A percentile compares a stretch with the other conserved stretches of the same genome.
Conservation (phyloP, 2,113 vertebrate genomes). For the Carassius carassius region DNA sequence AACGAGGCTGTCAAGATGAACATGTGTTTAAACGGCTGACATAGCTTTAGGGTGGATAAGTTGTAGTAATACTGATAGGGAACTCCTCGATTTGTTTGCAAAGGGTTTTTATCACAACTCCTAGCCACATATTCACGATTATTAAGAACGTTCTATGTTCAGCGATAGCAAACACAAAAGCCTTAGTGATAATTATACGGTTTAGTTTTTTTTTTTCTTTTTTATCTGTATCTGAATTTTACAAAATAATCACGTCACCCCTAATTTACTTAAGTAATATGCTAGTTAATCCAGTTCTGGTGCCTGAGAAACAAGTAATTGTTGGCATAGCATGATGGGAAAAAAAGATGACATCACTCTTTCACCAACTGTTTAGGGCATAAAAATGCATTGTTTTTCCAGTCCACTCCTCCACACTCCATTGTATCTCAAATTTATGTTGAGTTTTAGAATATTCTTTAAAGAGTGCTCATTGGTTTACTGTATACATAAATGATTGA, state of each 20-base stretch:
- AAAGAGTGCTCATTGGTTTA: not conserved
- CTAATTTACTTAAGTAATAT: not conserved
- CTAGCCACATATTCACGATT: not conserved
- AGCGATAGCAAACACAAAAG: not conserved
- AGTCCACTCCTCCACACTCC: not conserved
- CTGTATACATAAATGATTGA: not conserved
- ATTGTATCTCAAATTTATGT: not conserved
- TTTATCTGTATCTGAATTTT: no score
- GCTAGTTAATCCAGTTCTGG: not conserved
- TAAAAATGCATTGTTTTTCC: not conserved
- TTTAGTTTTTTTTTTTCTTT: no score
- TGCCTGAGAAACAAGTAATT: conserved; percentile 3
- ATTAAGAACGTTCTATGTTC: not conserved
- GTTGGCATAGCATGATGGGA: not conserved
- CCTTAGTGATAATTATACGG: not conserved
- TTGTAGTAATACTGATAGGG: conserved; percentile 57
- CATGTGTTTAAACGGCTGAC: conserved; percentile 54
- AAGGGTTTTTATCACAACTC: not conserved
- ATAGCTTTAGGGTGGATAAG: conserved; percentile 52
- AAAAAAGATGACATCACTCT: not conserved
- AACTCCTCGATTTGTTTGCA: conserved; percentile 53
- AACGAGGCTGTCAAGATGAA: conserved; percentile 52
- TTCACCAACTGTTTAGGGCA: not conserved
- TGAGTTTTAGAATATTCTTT: not conserved
- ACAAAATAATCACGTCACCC: not conserved